Percentiles rank a stretch among this genome's conserved stretches.
phyloP scores from a whole-genome alignment of 2,888 invertebrate species.

The Adelognathus sp. region DNA sequence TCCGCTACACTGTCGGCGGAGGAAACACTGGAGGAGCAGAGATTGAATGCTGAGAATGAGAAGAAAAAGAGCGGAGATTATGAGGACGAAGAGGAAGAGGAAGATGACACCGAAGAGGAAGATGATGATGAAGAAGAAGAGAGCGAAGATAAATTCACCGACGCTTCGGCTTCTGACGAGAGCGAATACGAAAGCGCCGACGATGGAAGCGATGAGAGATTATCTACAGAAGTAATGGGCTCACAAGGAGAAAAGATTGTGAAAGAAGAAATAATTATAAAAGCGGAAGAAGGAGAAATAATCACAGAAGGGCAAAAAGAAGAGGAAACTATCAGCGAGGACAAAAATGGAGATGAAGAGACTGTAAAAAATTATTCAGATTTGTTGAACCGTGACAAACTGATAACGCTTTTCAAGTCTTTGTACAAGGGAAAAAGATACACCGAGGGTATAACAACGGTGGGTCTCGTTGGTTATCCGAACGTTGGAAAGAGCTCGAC shows the following conservation, averaged over 20 bases:
- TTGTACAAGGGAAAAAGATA: conserved; percentile 82
- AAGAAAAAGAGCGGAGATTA: conserved; percentile 64
- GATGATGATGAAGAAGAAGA: conserved; percentile 58
- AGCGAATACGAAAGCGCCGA: conserved; percentile 70
- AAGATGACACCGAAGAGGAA: conserved; percentile 61
- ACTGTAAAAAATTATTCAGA: conserved; percentile 82
- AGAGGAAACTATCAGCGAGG: no score
- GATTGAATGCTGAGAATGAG: conserved; percentile 63
- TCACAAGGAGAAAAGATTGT: no score
- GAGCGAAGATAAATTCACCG: conserved; percentile 59
- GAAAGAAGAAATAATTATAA: no score
- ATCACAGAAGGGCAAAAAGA: no score
- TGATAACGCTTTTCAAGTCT: conserved; percentile 88
- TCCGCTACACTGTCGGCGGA: conserved; percentile 89
- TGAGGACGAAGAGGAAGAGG: conserved; percentile 58
- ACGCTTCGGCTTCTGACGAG: conserved; percentile 64
- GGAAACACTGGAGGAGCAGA: conserved; percentile 67
- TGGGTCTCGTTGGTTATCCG: conserved; percentile 98
- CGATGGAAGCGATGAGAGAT: conserved; percentile 25
- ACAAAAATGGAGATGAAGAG: conserved; percentile 65
- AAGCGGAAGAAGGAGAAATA: no score
- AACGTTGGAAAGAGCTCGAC: conserved; percentile 99
- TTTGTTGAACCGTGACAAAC: conserved; percentile 86
- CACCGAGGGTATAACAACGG: conserved; percentile 84
- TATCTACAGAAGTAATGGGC: no score